A percentile compares a stretch with the other conserved stretches of the same genome.
Conservation (phyloP, 2,888 invertebrate genomes). For the Tortricodes alternella region DNA sequence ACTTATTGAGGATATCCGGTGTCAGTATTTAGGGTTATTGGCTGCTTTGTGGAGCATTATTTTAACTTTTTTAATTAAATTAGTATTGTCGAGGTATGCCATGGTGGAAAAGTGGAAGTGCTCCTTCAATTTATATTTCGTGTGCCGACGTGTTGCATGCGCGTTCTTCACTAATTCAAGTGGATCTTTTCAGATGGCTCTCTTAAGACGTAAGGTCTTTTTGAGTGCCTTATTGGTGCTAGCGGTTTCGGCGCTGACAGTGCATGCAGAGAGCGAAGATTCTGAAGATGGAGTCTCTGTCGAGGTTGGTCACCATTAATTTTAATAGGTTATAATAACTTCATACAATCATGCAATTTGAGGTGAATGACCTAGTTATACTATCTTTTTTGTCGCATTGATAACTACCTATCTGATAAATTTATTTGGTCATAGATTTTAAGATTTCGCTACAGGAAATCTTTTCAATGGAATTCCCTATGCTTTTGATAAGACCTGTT, state of each 20-base stretch:
- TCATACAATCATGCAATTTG: background rate
- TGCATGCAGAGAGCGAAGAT: constrained; percentile 51
- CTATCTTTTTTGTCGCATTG: constrained; percentile 23
- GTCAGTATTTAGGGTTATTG: constrained; percentile 37
- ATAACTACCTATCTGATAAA: constrained; percentile 10
- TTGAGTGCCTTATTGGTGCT: constrained; percentile 59
- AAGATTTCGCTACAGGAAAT: background rate
- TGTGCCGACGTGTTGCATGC: constrained; percentile 15
- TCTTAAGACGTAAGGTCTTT: constrained; percentile 52
- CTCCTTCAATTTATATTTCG: constrained; percentile 7
- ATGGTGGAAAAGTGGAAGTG: constrained; percentile 4
- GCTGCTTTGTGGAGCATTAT: constrained; percentile 23
- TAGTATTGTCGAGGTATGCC: constrained; percentile 38
- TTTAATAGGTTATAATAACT: constrained; percentile 24
- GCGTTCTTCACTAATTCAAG: constrained; percentile 3
- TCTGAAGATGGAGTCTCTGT: constrained; percentile 63
- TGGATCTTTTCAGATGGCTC: constrained; percentile 69
- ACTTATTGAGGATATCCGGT: constrained; percentile 71
- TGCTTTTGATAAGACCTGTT: background rate
- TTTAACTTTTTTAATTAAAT: constrained; percentile 53
- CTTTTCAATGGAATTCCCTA: background rate
- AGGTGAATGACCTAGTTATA: constrained; percentile 46
- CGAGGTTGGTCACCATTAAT: constrained; percentile 60
- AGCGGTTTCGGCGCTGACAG: constrained; percentile 44
- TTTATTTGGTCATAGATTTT: constrained; percentile 10